Percentiles rank a stretch among this genome's conserved stretches.
Conservation (phyloP, 2,113 vertebrate genomes). For the Piprites chloris region DNA sequence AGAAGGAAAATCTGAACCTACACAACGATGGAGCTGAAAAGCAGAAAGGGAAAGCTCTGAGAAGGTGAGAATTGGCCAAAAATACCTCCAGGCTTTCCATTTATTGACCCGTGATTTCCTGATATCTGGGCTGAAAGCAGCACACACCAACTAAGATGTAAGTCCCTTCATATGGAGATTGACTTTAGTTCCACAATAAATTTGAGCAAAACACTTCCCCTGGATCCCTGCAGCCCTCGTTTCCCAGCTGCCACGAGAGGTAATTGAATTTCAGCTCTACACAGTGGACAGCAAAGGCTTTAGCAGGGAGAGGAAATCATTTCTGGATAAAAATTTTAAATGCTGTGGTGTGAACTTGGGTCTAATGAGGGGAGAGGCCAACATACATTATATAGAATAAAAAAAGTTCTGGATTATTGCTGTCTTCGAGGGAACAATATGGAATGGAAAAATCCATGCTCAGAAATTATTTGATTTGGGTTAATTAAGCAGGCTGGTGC, state of each 20-base stretch:
- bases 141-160: neutral
- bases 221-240: neutral
- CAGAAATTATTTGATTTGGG: neutral
- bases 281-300: neutral
- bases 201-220: neutral
- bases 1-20: neutral
- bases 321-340: constrained; percentile 32
- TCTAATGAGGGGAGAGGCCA: constrained; percentile 16
- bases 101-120: neutral
- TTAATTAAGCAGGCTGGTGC: neutral
- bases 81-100: neutral
- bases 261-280: constrained; percentile 49
- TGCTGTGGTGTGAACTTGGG: neutral
- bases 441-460: neutral
- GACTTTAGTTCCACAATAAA: neutral
- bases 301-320: constrained; percentile 24
- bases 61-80: neutral
- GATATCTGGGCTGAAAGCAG: neutral
- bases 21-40: neutral
- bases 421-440: neutral
- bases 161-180: neutral
- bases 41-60: neutral
- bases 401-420: neutral
- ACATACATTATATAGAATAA: neutral
- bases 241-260: constrained; percentile 31